A percentile compares a stretch with the other conserved stretches of the same genome.
Evolutionary conservation across 2,888 invertebrate species (phyloP).

Genomic region (Metalampra italica): DNA sequence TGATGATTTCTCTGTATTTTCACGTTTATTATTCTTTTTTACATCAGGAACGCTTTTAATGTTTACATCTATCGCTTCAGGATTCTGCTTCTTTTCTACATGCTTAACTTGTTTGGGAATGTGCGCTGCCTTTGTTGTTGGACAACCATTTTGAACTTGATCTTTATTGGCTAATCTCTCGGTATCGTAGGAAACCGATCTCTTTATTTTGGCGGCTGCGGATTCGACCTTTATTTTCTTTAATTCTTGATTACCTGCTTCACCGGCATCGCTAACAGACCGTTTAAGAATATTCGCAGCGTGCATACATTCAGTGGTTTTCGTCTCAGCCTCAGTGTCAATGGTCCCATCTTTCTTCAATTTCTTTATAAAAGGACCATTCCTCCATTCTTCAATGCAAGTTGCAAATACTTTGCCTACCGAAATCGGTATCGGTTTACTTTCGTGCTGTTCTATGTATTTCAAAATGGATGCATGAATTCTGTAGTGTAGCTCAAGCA

Average conservation of each 20-base stretch:
- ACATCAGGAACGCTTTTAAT: conserved; percentile 1
- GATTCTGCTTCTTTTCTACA: conserved; percentile 19
- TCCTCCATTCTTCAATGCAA: conserved; percentile 73
- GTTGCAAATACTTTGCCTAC: conserved; percentile 79
- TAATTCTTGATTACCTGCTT: conserved; percentile 60
- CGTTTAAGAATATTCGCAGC: conserved; percentile 69
- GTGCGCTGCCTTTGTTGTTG: conserved; percentile 17
- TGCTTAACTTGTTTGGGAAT: conserved; percentile 10
- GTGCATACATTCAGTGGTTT: conserved; percentile 49
- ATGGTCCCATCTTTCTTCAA: conserved; percentile 41
- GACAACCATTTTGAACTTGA: conserved; percentile 7
- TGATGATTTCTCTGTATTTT: conserved; percentile 19
- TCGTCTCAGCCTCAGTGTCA: conserved; percentile 40
- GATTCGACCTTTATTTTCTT: conserved; percentile 61
- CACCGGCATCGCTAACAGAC: conserved; percentile 68
- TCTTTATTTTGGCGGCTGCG: conserved; percentile 64
- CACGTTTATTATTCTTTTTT: conserved; percentile 20
- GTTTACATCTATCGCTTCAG: background rate
- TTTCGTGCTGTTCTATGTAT: conserved; percentile 87
- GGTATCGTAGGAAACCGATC: conserved; percentile 69
- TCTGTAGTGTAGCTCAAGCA: conserved; percentile 90
- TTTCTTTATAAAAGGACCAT: conserved; percentile 61
- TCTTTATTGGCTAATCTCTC: conserved; percentile 47
- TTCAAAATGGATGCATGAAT: conserved; percentile 94
- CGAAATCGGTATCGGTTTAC: conserved; percentile 80